Evolutionary conservation across 2,888 invertebrate genomes (phyloP), one percentile per base, ranked within the genome.

Genomic region (Tenodera sinensis): DNA sequence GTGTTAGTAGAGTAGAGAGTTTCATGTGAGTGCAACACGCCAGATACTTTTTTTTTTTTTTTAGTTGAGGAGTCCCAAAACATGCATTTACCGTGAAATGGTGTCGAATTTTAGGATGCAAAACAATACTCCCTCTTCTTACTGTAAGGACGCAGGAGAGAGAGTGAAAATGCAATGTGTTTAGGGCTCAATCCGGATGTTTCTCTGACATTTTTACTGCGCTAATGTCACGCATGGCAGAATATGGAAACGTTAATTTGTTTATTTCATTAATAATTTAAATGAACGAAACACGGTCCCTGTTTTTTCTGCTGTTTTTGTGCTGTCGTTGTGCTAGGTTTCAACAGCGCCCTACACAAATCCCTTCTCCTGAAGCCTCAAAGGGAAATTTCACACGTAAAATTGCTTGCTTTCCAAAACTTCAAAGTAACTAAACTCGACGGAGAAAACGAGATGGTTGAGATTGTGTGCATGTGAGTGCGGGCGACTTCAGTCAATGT

Each of bases 301-400:
- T 71, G 54, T 25, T 71, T 71, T 71, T 71, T 71, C 54, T 20
- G 2, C 54, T 71, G 3, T 54, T 54, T 20, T 20, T 54, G 54
- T 25, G 54, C 15, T 71, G 54, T 25, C 54, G 54, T 71, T 71
- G 54, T 71, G 54, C 54, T 71, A 71, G 20, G 54, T 71, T 71
- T 71, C 54, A 71, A 71, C 54, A 71, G 54, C 54, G 42, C 12
- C 42, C 54, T 71, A 71, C 54, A 71, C 54, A 71, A 71, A 71
- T 71, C 54, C 54, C 54, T 71, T 71, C 54, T 71, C 54, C 54
- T n/a, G 85, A 1, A 42, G 28, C 85, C 42, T 85, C 85, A 85
- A 85, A 85, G 85, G 15, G 47, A 85, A 85, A 85, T 85, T 85
- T 85, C 85, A 85, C 85, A 85, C 85, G 47, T 85, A 54, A 86